Evolutionary conservation across 2,113 vertebrate species (phyloP).

Genomic region (Coptodon bakossiorum): DNA sequence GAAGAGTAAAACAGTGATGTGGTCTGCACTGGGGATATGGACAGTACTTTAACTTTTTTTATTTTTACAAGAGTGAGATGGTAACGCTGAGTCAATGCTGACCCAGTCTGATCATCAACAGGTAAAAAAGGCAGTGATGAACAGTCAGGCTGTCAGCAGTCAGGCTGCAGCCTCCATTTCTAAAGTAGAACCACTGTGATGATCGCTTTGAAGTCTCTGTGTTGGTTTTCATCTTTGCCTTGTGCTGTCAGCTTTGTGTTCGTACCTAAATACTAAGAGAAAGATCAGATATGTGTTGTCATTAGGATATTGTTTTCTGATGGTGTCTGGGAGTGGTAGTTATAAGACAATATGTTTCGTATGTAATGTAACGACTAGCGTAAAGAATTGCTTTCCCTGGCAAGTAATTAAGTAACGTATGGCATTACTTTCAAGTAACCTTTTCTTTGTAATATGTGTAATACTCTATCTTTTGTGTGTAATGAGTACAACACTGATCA

Average conservation of each 20-base stretch:
- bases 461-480: neutral
- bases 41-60: neutral
- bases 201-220: neutral
- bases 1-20: neutral
- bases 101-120: neutral
- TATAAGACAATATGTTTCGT: neutral
- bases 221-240: neutral
- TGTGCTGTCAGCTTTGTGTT: neutral
- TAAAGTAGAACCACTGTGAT: neutral
- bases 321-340: neutral
- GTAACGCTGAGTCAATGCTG: neutral
- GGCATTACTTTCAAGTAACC: neutral
- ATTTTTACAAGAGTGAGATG: neutral
- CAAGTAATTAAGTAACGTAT: neutral
- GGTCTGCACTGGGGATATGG: neutral
- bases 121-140: neutral
- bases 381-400: neutral
- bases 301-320: neutral
- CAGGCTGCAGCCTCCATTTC: neutral
- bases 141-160: neutral
- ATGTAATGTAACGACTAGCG: neutral
- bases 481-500: neutral
- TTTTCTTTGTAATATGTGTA: neutral
- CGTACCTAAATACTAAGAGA: neutral
- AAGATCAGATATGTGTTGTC: neutral